Base-by-base conservation (phyloP, 2,797 vertebrate species). In the Lindbergichthys nudifrons region DNA sequence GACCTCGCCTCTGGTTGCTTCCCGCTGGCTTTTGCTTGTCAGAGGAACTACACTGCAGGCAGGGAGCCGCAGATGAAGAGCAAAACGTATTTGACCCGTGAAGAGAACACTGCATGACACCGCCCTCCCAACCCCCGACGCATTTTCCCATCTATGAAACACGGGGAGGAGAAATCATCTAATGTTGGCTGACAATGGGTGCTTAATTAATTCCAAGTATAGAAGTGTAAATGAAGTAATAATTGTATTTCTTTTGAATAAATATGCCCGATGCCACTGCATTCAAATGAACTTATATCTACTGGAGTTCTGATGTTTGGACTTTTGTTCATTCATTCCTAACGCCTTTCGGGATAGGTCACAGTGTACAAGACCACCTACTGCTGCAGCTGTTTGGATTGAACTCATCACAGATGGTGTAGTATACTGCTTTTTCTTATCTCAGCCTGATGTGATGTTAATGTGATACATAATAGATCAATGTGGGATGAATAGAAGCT, bases 1-100 rank as follows among this genome's bases (percentile, higher is more conserved):
- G 79, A 82, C 79, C 71, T 87, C 45, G 51, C 63, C 73, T 79
- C 64, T n/a, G 50, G 67, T 65, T 43, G 50, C 62, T 42, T 80
- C 78, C 80, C 76, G 73, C 65, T 76, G 75, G 47, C 19, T 65
- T 68, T 47, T 56, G 67, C 65, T 75, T 56, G 71, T 82, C 71
- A 77, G 59, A 57, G 59, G 54, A 56, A 79, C 54, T 65, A 11
- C 30, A 10, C 54, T 14, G 50, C 47, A 42, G 52, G 53, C 65
- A n/a, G 66, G 77, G 52, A 74, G 77, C 51, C 1, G 7, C 68
- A 63, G 65, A 81, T 41, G 59, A 70, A 57, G 48, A 59, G 75
- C 75, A 72, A 74, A 60, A 65, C 0, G 30, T 18, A 47, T 69
- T 64, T 81, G 84, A 81, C 75, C 72, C 21, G 7, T 84, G 65